Percentiles rank a stretch among this genome's conserved stretches.
phyloP scores from a whole-genome alignment of 2,797 vertebrate species.

The Danio kyathit region DNA sequence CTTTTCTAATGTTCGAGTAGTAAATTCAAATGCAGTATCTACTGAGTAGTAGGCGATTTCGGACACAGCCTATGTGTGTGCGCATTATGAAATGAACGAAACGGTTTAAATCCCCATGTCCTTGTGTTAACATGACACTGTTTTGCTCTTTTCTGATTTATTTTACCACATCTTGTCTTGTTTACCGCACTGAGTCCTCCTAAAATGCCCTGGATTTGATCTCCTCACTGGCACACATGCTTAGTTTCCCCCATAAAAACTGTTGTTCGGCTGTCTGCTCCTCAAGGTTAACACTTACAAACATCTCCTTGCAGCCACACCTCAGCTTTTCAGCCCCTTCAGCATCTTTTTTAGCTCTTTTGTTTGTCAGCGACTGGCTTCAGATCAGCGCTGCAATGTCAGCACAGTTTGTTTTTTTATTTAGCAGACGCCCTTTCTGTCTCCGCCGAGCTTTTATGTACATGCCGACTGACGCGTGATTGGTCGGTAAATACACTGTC shows the following conservation, averaged over 20 bases:
- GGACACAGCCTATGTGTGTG: too few relatives aligned
- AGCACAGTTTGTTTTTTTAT: conserved; percentile 14
- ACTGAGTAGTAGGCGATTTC: too few relatives aligned
- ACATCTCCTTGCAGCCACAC: conserved; percentile 16
- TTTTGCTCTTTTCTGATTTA: not conserved
- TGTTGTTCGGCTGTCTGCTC: not conserved
- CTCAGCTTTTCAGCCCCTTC: conserved; percentile 20
- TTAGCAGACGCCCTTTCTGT: conserved; percentile 29
- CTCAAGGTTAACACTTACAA: conserved; percentile 29
- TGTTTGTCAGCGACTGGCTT: conserved; percentile 43
- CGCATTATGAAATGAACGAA: not conserved
- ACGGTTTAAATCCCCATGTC: not conserved
- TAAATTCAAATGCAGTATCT: too few relatives aligned
- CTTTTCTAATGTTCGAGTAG: too few relatives aligned
- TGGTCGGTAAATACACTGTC: conserved; percentile 69
- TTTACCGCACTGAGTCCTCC: not conserved
- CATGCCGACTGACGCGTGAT: conserved; percentile 41
- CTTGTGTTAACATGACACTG: not conserved
- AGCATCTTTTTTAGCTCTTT: conserved; percentile 53
- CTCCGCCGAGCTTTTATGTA: conserved; percentile 44
- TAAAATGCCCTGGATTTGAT: not conserved
- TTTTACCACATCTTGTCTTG: not conserved
- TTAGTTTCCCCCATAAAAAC: not conserved
- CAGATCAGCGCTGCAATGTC: conserved; percentile 3
- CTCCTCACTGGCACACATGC: not conserved